These are phyloP conservation scores for Apostichopus californicus DNA, from an alignment of 35 echinoderm and acorn worm genomes.

Conservation along the genomic window DNA sequence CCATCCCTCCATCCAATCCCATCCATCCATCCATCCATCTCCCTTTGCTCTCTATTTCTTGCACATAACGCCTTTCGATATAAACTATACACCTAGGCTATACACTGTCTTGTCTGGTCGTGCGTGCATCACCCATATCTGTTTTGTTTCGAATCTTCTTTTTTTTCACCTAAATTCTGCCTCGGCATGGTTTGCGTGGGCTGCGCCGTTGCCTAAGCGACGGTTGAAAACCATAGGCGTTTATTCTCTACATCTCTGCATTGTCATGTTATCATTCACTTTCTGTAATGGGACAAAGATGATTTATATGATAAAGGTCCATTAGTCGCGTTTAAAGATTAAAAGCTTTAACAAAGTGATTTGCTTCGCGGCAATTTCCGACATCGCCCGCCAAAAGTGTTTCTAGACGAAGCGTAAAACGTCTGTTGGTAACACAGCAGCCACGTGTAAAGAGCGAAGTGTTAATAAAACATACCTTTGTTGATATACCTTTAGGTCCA, in stretches of 20 bases:
- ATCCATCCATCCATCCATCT: too few relatives aligned
- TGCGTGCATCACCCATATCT: too few relatives aligned
- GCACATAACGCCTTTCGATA: too few relatives aligned
- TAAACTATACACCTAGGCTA: too few relatives aligned
- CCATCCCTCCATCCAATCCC: too few relatives aligned
- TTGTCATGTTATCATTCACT: slow-evolving; percentile 7
- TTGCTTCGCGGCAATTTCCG: slow-evolving; percentile 37
- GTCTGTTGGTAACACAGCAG: slow-evolving; percentile 21
- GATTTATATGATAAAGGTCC: slow-evolving; percentile 38
- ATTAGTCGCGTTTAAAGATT: slow-evolving; percentile 34
- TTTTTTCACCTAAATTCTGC: too few relatives aligned
- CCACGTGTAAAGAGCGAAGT: slow-evolving; percentile 13
- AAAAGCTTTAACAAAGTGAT: slow-evolving; percentile 54
- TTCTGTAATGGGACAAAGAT: slow-evolving; percentile 40
- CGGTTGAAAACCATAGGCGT: neutral
- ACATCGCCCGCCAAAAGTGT: slow-evolving; percentile 41
- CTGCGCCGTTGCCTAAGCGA: neutral
- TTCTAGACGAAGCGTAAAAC: slow-evolving; percentile 28
- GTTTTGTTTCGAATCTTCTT: too few relatives aligned
- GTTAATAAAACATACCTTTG: slow-evolving; percentile 29
- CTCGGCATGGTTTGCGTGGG: neutral
- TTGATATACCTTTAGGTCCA: neutral
- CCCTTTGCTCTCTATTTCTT: too few relatives aligned
- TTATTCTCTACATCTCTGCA: neutral
- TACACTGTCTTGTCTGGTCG: too few relatives aligned